A percentile compares a stretch with the other conserved stretches of the same genome.
phyloP scores from a whole-genome alignment of 2,888 invertebrate species.

The Dryococelus australis region DNA sequence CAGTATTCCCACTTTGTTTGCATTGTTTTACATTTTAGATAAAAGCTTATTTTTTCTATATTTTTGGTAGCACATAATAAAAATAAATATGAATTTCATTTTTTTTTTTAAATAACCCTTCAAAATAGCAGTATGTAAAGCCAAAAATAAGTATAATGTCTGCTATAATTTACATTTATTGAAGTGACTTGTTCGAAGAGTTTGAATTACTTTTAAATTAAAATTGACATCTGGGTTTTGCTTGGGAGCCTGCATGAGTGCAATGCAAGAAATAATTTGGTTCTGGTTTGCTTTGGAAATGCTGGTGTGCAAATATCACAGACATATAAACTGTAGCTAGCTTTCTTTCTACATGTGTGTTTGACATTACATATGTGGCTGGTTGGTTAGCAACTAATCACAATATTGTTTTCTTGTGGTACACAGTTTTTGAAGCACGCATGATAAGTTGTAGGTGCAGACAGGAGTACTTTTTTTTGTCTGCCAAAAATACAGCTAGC shows the following conservation, averaged over 20 bases:
- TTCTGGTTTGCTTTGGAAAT: neutral
- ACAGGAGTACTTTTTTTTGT: neutral
- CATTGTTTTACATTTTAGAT: too few species aligned
- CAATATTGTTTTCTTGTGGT: neutral
- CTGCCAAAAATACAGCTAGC: neutral
- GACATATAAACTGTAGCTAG: neutral
- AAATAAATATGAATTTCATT: too few species aligned
- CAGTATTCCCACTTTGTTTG: too few species aligned
- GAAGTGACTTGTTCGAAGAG: too few species aligned
- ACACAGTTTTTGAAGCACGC: neutral
- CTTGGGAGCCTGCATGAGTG: neutral
- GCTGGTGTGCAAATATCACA: neutral
- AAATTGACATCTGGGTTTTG: neutral
- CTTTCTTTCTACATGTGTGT: neutral
- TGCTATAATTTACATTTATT: too few species aligned
- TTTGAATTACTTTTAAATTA: neutral
- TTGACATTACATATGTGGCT: neutral
- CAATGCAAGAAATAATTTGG: slow-evolving; percentile 7
- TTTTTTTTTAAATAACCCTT: too few species aligned
- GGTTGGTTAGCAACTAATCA: neutral
- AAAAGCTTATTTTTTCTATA: too few species aligned
- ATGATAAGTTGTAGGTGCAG: slow-evolving; percentile 2
- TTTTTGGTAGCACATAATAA: too few species aligned
- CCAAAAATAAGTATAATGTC: too few species aligned
- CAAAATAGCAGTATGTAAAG: too few species aligned